These are phyloP conservation scores for Eurystomus glaucurus DNA, from an alignment of 2,797 vertebrate genomes.

Conservation along the genomic window DNA sequence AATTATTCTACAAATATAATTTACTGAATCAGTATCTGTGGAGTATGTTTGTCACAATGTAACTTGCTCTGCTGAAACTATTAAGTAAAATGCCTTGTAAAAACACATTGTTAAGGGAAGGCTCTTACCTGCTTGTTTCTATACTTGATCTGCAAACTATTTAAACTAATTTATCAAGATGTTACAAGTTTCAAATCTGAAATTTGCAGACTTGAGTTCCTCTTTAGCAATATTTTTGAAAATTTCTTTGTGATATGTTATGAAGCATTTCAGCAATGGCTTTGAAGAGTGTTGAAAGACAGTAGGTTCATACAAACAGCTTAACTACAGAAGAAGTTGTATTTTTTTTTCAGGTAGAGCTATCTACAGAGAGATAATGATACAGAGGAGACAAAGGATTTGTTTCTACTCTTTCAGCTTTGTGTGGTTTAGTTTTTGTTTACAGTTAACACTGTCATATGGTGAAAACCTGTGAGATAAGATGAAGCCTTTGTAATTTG, in stretches of 20 bases:
- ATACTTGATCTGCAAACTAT: background rate
- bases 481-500: background rate
- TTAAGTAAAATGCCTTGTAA: background rate
- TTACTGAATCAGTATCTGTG: background rate
- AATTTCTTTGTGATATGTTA: background rate
- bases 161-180: background rate
- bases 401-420: background rate
- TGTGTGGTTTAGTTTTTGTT: background rate
- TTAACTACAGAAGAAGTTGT: background rate
- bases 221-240: background rate
- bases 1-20: background rate
- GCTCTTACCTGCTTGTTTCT: background rate
- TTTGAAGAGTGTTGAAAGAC: background rate
- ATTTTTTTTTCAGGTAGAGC: background rate
- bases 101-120: background rate
- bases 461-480: background rate
- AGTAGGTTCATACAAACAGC: background rate
- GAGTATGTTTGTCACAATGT: background rate
- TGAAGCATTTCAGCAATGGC: background rate
- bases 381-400: background rate
- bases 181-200: background rate
- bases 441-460: background rate
- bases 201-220: background rate
- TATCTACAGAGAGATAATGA: background rate
- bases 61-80: background rate